These are phyloP conservation scores for Drosophila kohkoa DNA, from an alignment of 1,140 invertebrate species.

Conservation along the genomic window DNA sequence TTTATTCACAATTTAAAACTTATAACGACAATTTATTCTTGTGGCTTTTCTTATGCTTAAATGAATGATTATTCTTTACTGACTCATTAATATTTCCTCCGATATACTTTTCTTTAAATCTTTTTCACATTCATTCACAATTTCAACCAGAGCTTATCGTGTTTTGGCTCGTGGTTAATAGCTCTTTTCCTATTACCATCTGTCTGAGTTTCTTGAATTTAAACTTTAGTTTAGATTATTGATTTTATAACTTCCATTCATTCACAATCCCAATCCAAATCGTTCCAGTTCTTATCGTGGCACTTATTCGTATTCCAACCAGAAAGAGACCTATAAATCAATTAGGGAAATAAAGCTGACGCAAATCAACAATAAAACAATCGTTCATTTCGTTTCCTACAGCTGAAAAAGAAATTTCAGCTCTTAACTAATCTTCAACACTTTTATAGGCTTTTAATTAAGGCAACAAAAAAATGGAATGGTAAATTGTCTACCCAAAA, in stretches of 20 bases:
- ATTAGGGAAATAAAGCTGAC: conserved; percentile 3
- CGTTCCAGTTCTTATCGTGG: not conserved
- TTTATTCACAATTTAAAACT: too few relatives aligned
- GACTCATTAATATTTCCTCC: too few relatives aligned
- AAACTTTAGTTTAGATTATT: too few relatives aligned
- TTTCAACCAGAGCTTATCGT: too few relatives aligned
- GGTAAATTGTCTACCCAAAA: not conserved
- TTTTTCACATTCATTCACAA: too few relatives aligned
- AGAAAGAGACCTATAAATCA: not conserved
- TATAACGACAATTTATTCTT: too few relatives aligned
- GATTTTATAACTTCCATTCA: conserved; percentile 1
- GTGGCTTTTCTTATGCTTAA: too few relatives aligned
- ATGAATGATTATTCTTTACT: too few relatives aligned
- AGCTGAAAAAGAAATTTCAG: conserved; percentile 2
- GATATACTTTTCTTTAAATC: too few relatives aligned
- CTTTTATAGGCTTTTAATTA: conserved; percentile 16
- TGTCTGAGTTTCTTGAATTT: too few relatives aligned
- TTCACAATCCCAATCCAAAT: conserved; percentile 12
- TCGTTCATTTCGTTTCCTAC: not conserved
- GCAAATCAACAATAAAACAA: conserved; percentile 12
- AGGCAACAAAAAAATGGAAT: not conserved
- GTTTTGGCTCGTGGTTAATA: too few relatives aligned
- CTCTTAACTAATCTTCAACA: conserved; percentile 15
- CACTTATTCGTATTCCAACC: not conserved
- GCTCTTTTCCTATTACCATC: too few relatives aligned